phyloP scores from a whole-genome alignment of 1,140 invertebrate species.

The Sitophilus oryzae region DNA sequence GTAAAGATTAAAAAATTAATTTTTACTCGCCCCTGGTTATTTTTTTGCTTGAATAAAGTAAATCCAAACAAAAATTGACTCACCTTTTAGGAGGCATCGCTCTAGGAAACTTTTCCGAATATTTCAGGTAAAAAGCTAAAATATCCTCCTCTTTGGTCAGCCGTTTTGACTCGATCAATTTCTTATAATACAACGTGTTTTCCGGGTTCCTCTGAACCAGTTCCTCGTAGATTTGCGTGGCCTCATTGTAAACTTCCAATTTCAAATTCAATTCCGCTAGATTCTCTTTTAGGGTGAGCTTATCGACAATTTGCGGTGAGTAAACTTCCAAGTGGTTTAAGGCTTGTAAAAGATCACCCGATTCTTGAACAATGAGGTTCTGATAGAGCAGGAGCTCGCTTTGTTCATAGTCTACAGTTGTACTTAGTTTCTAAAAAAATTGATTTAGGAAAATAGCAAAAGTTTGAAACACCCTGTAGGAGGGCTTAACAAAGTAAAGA shows the following conservation, averaged over 20 bases:
- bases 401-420: slow-evolving; percentile 88
- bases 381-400: slow-evolving; percentile 96
- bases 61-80: slow-evolving; percentile 52
- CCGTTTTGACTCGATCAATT: slow-evolving; percentile 77
- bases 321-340: slow-evolving; percentile 82
- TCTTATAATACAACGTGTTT: slow-evolving; percentile 87
- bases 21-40: too few relatives aligned
- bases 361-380: slow-evolving; percentile 92
- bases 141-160: slow-evolving; percentile 65
- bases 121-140: slow-evolving; percentile 75
- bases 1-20: too few relatives aligned
- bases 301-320: slow-evolving; percentile 88
- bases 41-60: slow-evolving; percentile 55
- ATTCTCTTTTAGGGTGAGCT: slow-evolving; percentile 86
- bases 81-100: slow-evolving; percentile 77
- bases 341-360: slow-evolving; percentile 78
- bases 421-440: slow-evolving; percentile 53
- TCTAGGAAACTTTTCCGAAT: slow-evolving; percentile 71
- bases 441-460: too few relatives aligned
- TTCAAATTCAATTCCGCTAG: slow-evolving; percentile 57
- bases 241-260: slow-evolving; percentile 57
- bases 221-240: slow-evolving; percentile 77
- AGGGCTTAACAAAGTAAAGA: too few relatives aligned
- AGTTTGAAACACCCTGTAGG: too few relatives aligned
- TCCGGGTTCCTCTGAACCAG: slow-evolving; percentile 93